Conservation (phyloP, 2,797 vertebrate species). For the Sparidentex hasta region DNA sequence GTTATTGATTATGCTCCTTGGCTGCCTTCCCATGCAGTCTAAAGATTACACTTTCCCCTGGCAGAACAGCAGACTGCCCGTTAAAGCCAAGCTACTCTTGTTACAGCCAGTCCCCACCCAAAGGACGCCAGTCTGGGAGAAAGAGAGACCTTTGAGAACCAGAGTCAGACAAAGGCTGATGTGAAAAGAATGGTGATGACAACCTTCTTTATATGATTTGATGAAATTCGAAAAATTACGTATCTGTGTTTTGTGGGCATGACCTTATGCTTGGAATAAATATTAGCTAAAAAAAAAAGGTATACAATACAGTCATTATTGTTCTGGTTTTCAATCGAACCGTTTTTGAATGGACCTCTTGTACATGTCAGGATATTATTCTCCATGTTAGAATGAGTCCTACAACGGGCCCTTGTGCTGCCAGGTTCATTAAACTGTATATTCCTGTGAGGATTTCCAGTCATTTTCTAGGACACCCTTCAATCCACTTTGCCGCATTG, state of each 20-base stretch:
- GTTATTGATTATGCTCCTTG: slow-evolving; percentile 83
- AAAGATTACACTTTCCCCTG: slow-evolving; percentile 77
- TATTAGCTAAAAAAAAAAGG: not conserved
- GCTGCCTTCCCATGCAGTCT: slow-evolving; percentile 77
- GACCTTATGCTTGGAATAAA: not conserved
- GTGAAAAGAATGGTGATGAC: slow-evolving; percentile 20
- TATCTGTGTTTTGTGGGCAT: not conserved
- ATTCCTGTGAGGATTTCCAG: slow-evolving; percentile 77
- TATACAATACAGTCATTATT: not conserved
- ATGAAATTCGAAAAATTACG: not conserved
- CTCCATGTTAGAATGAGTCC: slow-evolving; percentile 40
- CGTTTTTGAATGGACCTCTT: slow-evolving; percentile 1
- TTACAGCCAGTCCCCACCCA: slow-evolving; percentile 71
- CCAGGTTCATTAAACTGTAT: slow-evolving; percentile 73
- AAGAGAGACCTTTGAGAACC: slow-evolving; percentile 33
- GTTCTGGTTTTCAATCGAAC: slow-evolving; percentile 11
- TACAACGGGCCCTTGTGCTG: slow-evolving; percentile 38
- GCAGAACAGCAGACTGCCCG: slow-evolving; percentile 69
- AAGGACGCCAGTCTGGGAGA: slow-evolving; percentile 56
- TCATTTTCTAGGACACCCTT: slow-evolving; percentile 83
- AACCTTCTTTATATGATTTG: slow-evolving; percentile 12
- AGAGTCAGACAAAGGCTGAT: slow-evolving; percentile 36
- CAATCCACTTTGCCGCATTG: slow-evolving; percentile 75
- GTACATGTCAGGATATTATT: slow-evolving; percentile 7
- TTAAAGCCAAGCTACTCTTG: slow-evolving; percentile 74